phyloP scores from a whole-genome alignment of 53 echinoderm and acorn worm species.

The Paracentrotus lividus region DNA sequence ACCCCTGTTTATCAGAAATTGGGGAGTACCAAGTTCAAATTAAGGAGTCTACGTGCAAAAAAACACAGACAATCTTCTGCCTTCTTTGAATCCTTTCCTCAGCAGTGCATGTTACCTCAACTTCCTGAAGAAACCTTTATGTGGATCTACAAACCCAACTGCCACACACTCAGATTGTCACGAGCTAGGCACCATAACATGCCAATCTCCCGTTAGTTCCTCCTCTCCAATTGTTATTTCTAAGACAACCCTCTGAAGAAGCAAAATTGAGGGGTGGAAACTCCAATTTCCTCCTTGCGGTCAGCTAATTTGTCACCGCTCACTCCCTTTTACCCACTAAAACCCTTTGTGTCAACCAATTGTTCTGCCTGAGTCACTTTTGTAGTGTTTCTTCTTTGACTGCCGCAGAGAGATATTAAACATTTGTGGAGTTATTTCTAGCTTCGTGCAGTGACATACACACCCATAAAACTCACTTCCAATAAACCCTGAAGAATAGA shows the following conservation, averaged over 20 bases:
- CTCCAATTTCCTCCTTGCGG: conserved; percentile 56
- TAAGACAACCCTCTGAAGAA: conserved; percentile 53
- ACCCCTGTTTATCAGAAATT: no score
- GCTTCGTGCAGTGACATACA: neutral
- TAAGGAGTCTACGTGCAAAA: neutral
- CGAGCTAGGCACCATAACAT: neutral
- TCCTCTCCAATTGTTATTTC: conserved; percentile 43
- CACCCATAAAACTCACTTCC: conserved; percentile 46
- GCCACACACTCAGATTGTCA: neutral
- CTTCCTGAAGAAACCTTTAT: neutral
- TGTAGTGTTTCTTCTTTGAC: neutral
- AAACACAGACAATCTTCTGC: neutral
- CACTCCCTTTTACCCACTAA: conserved; percentile 45
- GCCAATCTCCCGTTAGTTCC: neutral
- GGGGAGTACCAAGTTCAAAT: no score
- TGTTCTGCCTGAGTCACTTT: conserved; percentile 41
- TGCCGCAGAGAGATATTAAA: conserved; percentile 25
- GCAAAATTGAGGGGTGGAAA: conserved; percentile 61
- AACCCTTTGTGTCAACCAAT: conserved; percentile 51
- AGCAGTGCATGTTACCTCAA: neutral
- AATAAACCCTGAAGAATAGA: neutral
- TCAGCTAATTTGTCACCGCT: conserved; percentile 53
- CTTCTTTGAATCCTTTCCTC: neutral
- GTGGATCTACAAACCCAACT: neutral
- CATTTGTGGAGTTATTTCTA: conserved; percentile 34